phyloP scores from a whole-genome alignment of 2,888 invertebrate species.

The Andrena bicolor region DNA sequence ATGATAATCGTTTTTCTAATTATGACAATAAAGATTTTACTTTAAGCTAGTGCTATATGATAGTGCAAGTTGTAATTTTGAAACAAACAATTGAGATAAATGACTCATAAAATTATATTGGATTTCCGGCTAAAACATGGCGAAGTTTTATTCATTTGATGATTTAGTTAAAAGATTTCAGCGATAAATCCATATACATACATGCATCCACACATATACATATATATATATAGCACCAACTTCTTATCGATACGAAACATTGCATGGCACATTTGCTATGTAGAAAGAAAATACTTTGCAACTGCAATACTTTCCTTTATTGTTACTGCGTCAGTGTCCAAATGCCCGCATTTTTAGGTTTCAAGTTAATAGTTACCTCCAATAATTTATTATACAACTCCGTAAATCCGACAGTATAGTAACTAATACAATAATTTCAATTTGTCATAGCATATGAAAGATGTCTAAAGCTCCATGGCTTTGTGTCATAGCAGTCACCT shows the following conservation, averaged over 20 bases:
- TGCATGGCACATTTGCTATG: slow-evolving; percentile 75
- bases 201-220: not conserved
- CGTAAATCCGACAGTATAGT: slow-evolving; percentile 40
- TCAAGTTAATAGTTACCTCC: slow-evolving; percentile 58
- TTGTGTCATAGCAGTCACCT: slow-evolving; percentile 45
- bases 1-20: slow-evolving; percentile 64
- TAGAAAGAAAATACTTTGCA: slow-evolving; percentile 65
- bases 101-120: slow-evolving; percentile 5
- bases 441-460: slow-evolving; percentile 58
- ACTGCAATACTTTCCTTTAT: slow-evolving; percentile 70
- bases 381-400: slow-evolving; percentile 69
- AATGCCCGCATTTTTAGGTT: slow-evolving; percentile 79
- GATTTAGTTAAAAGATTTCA: not conserved
- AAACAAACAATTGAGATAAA: slow-evolving; percentile 8
- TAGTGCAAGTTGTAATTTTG: not conserved
- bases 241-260: slow-evolving; percentile 67
- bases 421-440: slow-evolving; percentile 54
- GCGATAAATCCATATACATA: slow-evolving; percentile 22
- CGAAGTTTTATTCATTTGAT: not conserved
- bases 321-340: slow-evolving; percentile 71
- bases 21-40: slow-evolving; percentile 44
- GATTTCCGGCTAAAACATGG: not conserved
- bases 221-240: slow-evolving; percentile 48
- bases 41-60: slow-evolving; percentile 46
- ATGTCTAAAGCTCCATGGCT: slow-evolving; percentile 47